Conservation (phyloP, 2,888 invertebrate species). For the Apamea crenata region DNA sequence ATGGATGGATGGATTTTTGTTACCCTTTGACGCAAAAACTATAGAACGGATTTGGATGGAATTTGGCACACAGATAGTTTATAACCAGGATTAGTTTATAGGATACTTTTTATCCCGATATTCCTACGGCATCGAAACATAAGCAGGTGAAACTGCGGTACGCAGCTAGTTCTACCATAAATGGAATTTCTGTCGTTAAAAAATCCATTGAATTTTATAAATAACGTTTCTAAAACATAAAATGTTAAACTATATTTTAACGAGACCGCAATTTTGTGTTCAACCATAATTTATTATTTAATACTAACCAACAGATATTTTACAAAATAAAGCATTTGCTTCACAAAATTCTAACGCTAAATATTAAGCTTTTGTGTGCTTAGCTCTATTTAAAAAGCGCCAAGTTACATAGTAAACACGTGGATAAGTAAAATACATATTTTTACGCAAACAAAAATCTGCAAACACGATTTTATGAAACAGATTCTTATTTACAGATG, state of each 20-base stretch:
- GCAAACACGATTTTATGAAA: conserved; percentile 19
- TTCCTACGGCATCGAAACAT: too few species aligned
- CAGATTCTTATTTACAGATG: conserved; percentile 17
- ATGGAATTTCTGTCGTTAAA: too few species aligned
- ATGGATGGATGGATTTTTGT: too few species aligned
- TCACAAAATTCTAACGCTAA: conserved; percentile 13
- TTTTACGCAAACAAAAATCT: conserved; percentile 17
- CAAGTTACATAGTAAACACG: conserved; percentile 28
- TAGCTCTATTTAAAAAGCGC: conserved; percentile 29
- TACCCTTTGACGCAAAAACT: too few species aligned
- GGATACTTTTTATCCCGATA: too few species aligned
- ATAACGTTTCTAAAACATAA: background rate
- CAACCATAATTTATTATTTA: conserved; percentile 13
- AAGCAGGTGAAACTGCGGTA: too few species aligned
- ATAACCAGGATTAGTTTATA: too few species aligned
- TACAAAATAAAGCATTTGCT: conserved; percentile 5
- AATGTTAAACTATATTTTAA: background rate
- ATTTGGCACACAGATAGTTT: too few species aligned
- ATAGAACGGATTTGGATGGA: too few species aligned
- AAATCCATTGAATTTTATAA: background rate
- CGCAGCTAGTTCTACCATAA: too few species aligned
- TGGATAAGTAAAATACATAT: conserved; percentile 15
- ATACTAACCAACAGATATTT: background rate
- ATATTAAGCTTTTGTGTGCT: conserved; percentile 19
- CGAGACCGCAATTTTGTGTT: background rate